Base-by-base conservation (phyloP, 1,140 invertebrate genomes). In the Galleria mellonella region DNA sequence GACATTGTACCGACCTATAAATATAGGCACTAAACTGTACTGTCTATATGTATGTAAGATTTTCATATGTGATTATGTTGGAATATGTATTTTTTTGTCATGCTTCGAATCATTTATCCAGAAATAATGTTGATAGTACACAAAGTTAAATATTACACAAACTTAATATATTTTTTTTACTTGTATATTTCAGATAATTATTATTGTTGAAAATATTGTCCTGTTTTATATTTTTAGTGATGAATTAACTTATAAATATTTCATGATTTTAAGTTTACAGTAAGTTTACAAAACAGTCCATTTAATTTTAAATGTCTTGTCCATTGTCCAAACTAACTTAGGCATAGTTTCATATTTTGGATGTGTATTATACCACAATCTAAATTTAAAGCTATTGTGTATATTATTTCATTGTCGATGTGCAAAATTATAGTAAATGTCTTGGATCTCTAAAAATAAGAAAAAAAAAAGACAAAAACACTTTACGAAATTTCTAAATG, bases 341-440 rank as follows among this genome's bases (percentile, higher is more conserved):
- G 76, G 59, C 52, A 81, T 85, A 83, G 72, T 85, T 81, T 64
- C 62, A 85, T 82, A 78, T 83, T 83, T 85, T 79, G 73, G 73
- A 82, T 83, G 74, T 85, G 65, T 83, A 82, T 82, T 78, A 72
- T 72, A 75, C 70, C 72, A 82, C 71, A 62, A 66, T 75, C 69
- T 82, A 75, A 83, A 78, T 75, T 23, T 63, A 62, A 76, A 61
- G 82, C 82, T 85, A 85, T 78, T 82, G 82, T 85, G 82, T 82
- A 85, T 79, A 83, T 83, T 79, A 67, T 81, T 85, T 83, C 68
- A 70, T 69, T 72, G 61, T 85, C 55, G 79, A 83, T 85, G 82
- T 85, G 82, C 78, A 82, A 85, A 83, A 85, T 83, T 85, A 83
- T 85, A 83, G 73, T 85, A 78, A 83, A 83, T 81, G 82, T 85